A percentile compares a stretch with the other conserved stretches of the same genome.
Evolutionary conservation across 2,113 vertebrate genomes (phyloP).

Genomic region (pig (Sus scrofa)): DNA sequence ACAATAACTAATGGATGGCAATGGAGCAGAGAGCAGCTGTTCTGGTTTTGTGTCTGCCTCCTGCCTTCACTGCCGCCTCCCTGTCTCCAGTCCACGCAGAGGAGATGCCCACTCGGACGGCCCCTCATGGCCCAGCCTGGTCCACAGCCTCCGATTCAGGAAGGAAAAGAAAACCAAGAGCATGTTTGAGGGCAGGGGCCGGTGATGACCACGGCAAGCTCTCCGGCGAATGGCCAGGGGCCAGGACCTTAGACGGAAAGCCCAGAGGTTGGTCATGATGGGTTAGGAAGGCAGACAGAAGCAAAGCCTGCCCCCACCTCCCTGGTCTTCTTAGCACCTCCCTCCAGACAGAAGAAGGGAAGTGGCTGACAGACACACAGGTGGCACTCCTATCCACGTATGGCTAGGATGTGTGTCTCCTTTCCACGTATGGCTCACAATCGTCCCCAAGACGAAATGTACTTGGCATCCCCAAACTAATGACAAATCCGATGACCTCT

Average conservation of each 20-base stretch:
- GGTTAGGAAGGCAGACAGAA: not conserved
- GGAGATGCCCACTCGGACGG: not conserved
- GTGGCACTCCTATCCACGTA: too few species aligned
- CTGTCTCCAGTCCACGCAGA: not conserved
- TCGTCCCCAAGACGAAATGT: not conserved
- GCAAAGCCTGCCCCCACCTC: not conserved
- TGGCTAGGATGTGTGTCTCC: not conserved
- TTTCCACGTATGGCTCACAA: not conserved
- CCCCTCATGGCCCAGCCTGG: not conserved
- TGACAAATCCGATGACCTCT: not conserved
- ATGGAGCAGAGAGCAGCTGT: accelerated
- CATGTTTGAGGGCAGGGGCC: too few species aligned
- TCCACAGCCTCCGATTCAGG: too few species aligned
- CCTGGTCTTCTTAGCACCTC: not conserved
- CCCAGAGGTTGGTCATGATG: not conserved
- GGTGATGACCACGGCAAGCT: not conserved
- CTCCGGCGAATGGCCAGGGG: accelerated
- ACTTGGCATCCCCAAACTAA: not conserved
- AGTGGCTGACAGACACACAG: too few species aligned
- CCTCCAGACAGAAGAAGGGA: not conserved
- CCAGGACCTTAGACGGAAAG: not conserved
- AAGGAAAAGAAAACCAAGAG: not conserved
- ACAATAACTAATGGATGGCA: not conserved
- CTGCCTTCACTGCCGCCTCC: accelerated
- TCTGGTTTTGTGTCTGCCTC: too few species aligned